A percentile compares a stretch with the other conserved stretches of the same genome.
Conservation (phyloP, 2,888 invertebrate genomes). For the Mactromeris polynyma region DNA sequence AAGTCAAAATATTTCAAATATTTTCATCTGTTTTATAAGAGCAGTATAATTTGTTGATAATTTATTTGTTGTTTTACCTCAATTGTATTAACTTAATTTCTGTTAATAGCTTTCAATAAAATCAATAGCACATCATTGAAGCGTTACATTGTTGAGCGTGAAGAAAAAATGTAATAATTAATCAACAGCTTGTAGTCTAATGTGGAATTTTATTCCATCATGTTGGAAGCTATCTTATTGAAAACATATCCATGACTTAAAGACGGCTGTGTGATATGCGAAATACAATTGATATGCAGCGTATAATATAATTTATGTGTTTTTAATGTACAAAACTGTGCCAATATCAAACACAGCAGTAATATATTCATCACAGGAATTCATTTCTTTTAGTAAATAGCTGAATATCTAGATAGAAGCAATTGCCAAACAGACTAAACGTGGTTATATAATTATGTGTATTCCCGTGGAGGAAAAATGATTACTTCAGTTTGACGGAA, state of each 20-base stretch:
- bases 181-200: no score
- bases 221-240: background rate
- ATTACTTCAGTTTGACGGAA: background rate
- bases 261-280: background rate
- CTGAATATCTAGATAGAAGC: background rate
- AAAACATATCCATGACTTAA: background rate
- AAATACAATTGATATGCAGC: background rate
- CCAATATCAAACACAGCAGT: background rate
- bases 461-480: background rate
- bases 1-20: no score
- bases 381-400: background rate
- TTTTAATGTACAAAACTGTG: background rate
- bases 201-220: no score
- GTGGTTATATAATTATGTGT: background rate
- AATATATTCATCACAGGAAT: constrained; percentile 3
- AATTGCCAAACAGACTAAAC: background rate
- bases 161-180: no score
- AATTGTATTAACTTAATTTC: no score
- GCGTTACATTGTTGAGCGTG: no score
- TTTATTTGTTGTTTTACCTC: no score
- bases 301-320: constrained; percentile 2
- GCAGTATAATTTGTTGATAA: no score
- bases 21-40: no score
- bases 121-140: no score
- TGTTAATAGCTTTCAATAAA: no score